These are phyloP conservation scores for Echeneis naucrates DNA, from an alignment of 2,797 vertebrate genomes.

Conservation along the genomic window DNA sequence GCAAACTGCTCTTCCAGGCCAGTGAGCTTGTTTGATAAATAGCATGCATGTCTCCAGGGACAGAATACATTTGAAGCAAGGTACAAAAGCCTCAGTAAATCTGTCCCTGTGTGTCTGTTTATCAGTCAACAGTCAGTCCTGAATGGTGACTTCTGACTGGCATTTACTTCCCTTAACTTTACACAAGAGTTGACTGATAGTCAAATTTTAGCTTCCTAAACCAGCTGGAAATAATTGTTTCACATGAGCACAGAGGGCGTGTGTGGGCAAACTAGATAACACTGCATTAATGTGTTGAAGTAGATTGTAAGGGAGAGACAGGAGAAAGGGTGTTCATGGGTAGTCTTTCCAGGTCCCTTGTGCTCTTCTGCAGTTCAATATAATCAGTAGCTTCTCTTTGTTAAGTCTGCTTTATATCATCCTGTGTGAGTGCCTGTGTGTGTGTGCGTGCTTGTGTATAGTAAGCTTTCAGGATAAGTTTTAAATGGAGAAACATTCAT, in stretches of 20 bases:
- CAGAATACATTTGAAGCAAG: conserved; percentile 33
- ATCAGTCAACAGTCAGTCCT: conserved; percentile 38
- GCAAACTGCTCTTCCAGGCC: conserved; percentile 49
- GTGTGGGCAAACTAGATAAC: conserved; percentile 45
- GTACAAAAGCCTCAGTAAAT: conserved; percentile 18
- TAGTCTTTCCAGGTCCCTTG: conserved; percentile 34
- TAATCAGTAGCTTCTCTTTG: conserved; percentile 43
- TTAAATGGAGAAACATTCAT: conserved; percentile 14
- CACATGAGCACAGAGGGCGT: conserved; percentile 36
- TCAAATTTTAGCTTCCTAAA: conserved; percentile 43
- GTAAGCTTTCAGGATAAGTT: conserved; percentile 17
- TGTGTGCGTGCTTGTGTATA: conserved; percentile 27
- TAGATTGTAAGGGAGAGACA: conserved; percentile 24
- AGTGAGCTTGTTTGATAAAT: conserved; percentile 60
- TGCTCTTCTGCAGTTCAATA: conserved; percentile 40
- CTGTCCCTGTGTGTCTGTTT: conserved; percentile 30
- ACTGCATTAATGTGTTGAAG: conserved; percentile 39
- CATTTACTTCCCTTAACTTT: conserved; percentile 36
- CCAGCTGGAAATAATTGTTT: conserved; percentile 44
- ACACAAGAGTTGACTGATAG: conserved; percentile 27
- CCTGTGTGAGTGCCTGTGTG: conserved; percentile 28
- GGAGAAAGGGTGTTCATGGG: conserved; percentile 20
- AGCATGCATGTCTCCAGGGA: conserved; percentile 46
- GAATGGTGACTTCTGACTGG: conserved; percentile 41
- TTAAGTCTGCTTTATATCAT: conserved; percentile 28